A percentile compares a stretch with the other conserved stretches of the same genome.
Conservation (phyloP, 2,797 vertebrate genomes). For the Argyrosomus regius region DNA sequence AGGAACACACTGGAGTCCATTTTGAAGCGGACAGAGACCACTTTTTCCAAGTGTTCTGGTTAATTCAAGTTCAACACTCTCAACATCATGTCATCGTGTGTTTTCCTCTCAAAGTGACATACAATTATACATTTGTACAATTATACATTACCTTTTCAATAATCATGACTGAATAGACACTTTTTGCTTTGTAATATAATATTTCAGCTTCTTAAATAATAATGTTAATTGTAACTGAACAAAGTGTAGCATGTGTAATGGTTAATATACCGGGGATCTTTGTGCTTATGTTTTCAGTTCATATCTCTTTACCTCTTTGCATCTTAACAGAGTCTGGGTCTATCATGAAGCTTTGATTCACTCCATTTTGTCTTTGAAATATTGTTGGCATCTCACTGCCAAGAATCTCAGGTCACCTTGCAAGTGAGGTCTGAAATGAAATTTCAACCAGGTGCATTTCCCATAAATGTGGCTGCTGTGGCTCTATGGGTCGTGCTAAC, state of each 20-base stretch:
- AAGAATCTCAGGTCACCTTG: neutral
- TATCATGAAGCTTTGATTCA: constrained; percentile 32
- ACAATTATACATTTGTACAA: no score
- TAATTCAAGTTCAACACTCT: no score
- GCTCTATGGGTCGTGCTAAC: neutral
- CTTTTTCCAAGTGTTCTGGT: no score
- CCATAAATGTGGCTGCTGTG: neutral
- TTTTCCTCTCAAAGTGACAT: neutral
- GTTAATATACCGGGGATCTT: neutral
- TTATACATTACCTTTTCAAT: no score
- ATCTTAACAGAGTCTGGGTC: neutral
- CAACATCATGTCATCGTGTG: neutral
- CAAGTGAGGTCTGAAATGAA: neutral
- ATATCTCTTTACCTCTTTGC: neutral
- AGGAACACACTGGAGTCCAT: no score
- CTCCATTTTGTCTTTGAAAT: constrained; percentile 26
- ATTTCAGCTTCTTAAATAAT: neutral
- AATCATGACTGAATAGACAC: no score
- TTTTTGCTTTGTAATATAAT: no score
- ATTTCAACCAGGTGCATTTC: neutral
- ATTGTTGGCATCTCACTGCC: constrained; percentile 24
- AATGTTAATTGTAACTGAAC: neutral
- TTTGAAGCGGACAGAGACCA: no score
- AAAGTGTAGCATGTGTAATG: neutral
- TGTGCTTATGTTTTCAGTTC: neutral